These are phyloP conservation scores for Charanyca ferruginea DNA, from an alignment of 2,888 invertebrate species.

Conservation along the genomic window DNA sequence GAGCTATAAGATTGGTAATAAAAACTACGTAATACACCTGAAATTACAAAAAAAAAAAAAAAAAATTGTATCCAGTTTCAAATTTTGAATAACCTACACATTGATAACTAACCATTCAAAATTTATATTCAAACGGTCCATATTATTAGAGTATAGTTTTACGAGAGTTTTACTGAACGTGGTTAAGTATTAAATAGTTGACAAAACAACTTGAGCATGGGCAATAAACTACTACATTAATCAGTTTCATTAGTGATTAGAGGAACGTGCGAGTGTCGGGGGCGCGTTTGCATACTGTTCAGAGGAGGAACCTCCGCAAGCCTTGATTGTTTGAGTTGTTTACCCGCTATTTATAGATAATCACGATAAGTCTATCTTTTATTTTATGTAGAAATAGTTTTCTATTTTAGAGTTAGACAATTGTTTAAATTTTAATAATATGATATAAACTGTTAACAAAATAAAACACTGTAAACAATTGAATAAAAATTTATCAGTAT, in stretches of 20 bases:
- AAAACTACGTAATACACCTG: conserved; percentile 43
- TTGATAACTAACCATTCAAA: background rate
- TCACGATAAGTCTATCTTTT: conserved; percentile 22
- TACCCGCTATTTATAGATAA: background rate
- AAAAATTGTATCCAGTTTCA: background rate
- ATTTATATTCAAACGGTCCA: background rate
- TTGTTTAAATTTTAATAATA: conserved; percentile 62
- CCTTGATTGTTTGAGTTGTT: background rate
- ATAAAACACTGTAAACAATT: conserved; percentile 57
- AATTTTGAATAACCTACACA: background rate
- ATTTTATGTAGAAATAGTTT: conserved; percentile 55
- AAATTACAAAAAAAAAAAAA: background rate
- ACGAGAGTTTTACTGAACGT: background rate
- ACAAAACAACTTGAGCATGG: too few relatives aligned
- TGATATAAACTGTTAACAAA: conserved; percentile 62
- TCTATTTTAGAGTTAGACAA: conserved; percentile 60
- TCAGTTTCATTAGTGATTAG: too few relatives aligned
- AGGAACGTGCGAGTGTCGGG: too few relatives aligned
- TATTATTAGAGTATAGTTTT: conserved; percentile 10
- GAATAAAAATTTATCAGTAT: conserved; percentile 57
- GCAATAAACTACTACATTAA: too few relatives aligned
- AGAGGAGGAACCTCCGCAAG: background rate
- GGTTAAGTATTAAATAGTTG: too few relatives aligned
- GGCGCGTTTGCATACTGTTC: background rate
- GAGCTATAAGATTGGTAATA: conserved; percentile 53